phyloP scores from a whole-genome alignment of 64 coral and sea anemone species.

The Pocillopora verrucosa region DNA sequence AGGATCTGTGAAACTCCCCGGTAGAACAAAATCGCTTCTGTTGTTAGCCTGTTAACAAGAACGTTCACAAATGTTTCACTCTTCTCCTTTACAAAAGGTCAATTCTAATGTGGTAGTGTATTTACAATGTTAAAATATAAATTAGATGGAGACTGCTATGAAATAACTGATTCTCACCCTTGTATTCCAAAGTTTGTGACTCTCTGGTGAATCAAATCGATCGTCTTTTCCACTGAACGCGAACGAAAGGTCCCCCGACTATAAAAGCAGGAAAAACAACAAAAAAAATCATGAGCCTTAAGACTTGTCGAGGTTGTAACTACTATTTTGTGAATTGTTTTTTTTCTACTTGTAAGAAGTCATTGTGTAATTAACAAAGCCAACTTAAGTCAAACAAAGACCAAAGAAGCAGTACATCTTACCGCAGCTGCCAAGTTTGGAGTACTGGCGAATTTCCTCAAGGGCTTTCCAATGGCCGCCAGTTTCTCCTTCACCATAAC shows the following conservation, averaged over 20 bases:
- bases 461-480: slow-evolving; percentile 93
- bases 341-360: too few species aligned
- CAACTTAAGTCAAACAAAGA: neutral
- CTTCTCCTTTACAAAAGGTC: neutral
- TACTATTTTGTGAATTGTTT: too few species aligned
- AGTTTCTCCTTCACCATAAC: slow-evolving; percentile 98
- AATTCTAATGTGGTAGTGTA: neutral
- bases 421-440: slow-evolving; percentile 87
- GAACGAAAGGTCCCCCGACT: slow-evolving; percentile 30
- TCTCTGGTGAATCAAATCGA: slow-evolving; percentile 67
- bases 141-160: too few species aligned
- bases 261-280: neutral
- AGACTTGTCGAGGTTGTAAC: too few species aligned
- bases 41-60: slow-evolving; percentile 14
- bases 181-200: slow-evolving; percentile 48
- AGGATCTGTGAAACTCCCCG: slow-evolving; percentile 46
- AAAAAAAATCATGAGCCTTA: too few species aligned
- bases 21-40: neutral
- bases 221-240: slow-evolving; percentile 41
- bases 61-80: neutral
- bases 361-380: too few species aligned
- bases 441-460: slow-evolving; percentile 96
- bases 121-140: too few species aligned
- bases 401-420: neutral
- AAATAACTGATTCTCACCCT: slow-evolving; percentile 18